Evolutionary conservation across 1,140 invertebrate species (phyloP).

Genomic region (Gryllus bimaculatus): DNA sequence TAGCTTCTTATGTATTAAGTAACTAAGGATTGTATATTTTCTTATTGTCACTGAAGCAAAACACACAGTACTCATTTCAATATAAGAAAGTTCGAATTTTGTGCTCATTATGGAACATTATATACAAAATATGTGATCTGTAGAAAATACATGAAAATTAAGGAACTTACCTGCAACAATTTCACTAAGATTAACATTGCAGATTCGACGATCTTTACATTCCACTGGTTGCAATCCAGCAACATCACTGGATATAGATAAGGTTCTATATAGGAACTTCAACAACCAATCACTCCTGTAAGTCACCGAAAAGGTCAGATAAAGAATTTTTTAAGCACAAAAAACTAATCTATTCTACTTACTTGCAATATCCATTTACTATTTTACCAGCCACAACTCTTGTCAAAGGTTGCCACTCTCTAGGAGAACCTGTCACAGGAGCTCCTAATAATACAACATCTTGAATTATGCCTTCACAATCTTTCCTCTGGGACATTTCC

Average conservation of each 20-base stretch:
- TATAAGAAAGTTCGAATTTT: too few relatives aligned
- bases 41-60: too few relatives aligned
- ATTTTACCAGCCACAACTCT: conserved; percentile 52
- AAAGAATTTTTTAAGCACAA: background rate
- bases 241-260: conserved; percentile 46
- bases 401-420: conserved; percentile 45
- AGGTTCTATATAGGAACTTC: conserved; percentile 55
- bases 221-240: conserved; percentile 50
- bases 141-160: background rate
- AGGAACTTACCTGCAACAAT: conserved; percentile 39
- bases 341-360: conserved; percentile 8
- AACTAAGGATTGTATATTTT: too few relatives aligned
- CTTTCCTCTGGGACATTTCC: conserved; percentile 44
- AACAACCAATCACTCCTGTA: conserved; percentile 54
- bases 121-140: too few relatives aligned
- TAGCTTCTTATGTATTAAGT: too few relatives aligned
- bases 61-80: too few relatives aligned
- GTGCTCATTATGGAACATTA: too few relatives aligned
- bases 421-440: conserved; percentile 46
- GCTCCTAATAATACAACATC: conserved; percentile 62
- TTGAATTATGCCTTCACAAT: conserved; percentile 54
- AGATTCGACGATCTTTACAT: conserved; percentile 43
- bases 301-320: conserved; percentile 21
- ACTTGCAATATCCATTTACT: conserved; percentile 58
- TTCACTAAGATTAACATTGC: conserved; percentile 51